Percentiles rank a stretch among this genome's conserved stretches.
These are phyloP conservation scores for Pseudachorutes palmiensis DNA, from an alignment of 1,140 invertebrate species.

Conservation along the genomic window DNA sequence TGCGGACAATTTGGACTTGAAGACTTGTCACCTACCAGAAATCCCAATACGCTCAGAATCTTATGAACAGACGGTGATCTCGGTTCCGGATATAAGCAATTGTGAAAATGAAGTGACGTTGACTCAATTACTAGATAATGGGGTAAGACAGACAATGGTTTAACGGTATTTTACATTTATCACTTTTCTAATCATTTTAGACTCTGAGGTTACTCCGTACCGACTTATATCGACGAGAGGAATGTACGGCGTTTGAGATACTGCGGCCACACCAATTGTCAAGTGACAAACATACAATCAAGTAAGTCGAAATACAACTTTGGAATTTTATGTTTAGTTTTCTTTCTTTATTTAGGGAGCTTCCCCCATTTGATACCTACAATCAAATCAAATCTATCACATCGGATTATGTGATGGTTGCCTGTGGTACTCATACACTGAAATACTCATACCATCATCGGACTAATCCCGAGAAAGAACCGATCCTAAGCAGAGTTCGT, in stretches of 20 bases:
- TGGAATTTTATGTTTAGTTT: not conserved
- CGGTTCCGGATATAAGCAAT: not conserved
- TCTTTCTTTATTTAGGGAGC: not conserved
- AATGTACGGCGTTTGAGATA: constrained; percentile 4
- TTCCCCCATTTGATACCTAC: not conserved
- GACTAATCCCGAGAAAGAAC: not conserved
- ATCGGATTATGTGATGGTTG: not conserved
- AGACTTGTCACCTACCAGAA: not conserved
- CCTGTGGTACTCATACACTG: not conserved
- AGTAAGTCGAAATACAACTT: not conserved
- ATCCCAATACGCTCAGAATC: not conserved
- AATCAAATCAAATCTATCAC: not conserved
- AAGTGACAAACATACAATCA: not conserved
- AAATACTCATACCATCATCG: not conserved
- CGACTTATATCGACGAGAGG: not conserved
- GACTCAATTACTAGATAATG: not conserved
- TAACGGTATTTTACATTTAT: not conserved
- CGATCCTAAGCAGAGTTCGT: not conserved
- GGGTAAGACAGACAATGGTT: not conserved
- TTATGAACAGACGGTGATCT: not conserved
- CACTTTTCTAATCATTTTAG: not conserved
- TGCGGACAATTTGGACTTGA: not conserved
- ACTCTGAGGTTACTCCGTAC: not conserved
- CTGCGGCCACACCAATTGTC: not conserved
- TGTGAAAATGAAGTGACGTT: not conserved